Evolutionary conservation across 2,888 invertebrate genomes (phyloP).

Genomic region (Apotomis capreana): DNA sequence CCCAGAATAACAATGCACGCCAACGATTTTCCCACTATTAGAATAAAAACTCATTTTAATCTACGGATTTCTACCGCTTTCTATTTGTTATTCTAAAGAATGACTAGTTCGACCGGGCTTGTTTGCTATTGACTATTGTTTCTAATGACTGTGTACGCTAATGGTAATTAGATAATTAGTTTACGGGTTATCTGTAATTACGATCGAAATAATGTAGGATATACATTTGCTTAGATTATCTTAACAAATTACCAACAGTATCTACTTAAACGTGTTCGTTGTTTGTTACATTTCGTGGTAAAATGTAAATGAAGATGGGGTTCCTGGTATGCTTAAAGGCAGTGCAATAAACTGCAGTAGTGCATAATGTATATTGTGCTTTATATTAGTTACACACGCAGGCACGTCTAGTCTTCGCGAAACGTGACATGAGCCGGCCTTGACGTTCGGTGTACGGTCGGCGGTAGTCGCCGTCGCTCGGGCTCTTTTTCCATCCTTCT

Average conservation of each 20-base stretch:
- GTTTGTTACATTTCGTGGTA: conserved; percentile 23
- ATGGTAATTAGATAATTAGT: conserved; percentile 17
- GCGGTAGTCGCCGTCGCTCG: conserved; percentile 63
- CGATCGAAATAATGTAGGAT: background rate
- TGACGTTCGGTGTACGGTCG: conserved; percentile 74
- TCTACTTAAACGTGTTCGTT: background rate
- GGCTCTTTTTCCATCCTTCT: conserved; percentile 62
- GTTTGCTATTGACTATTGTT: conserved; percentile 6
- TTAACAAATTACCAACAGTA: background rate
- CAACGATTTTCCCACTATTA: conserved; percentile 22
- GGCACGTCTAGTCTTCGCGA: conserved; percentile 75
- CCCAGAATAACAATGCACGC: conserved; percentile 23
- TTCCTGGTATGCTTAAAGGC: conserved; percentile 43
- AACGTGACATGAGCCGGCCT: conserved; percentile 79
- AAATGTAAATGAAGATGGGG: conserved; percentile 15
- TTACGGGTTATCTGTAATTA: background rate
- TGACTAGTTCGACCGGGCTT: background rate
- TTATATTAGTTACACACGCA: conserved; percentile 54
- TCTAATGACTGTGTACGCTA: conserved; percentile 1
- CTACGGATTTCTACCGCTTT: conserved; percentile 29
- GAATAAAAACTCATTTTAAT: conserved; percentile 16
- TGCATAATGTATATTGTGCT: conserved; percentile 49
- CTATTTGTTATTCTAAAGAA: conserved; percentile 22
- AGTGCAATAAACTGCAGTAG: conserved; percentile 68
- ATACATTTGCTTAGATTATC: background rate